Evolutionary conservation across 2,888 invertebrate species (phyloP), one percentile per base, ranked within the genome.

Genomic region (Amiota mariae): DNA sequence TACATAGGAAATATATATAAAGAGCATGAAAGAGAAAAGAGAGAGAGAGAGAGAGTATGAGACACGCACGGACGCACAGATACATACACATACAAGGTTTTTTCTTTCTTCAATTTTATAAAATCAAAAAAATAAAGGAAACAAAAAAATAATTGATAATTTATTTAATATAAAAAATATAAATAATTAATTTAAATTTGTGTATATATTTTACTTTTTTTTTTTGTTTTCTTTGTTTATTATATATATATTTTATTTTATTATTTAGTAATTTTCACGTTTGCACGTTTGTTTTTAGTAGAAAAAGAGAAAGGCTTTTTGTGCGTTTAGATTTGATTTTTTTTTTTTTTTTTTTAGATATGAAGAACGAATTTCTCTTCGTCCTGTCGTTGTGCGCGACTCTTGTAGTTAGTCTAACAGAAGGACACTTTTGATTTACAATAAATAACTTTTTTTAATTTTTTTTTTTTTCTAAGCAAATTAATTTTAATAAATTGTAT

Each of bases 1-100:
- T 68, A 71, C 61, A 72, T 57, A 18, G 51, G 51, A 63, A 75
- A 70, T 11, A 18, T 18, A 13, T 12, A n/a, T 24, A 46, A 13
- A 63, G 13, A 54, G n/a, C 54, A 54, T 54, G n/a, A 12, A 54
- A 12, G 54, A n/a, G 54, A 8, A 54, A 1, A n/a, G 54, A 54
- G 54, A 3, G 12, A 36, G 3, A 36, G 3, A 36, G 36, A 36
- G 36, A 36, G 36, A 36, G 36, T 6, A 6, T 6, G 36, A 36
- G 36, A 36, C 36, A 36, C 36, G 36, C 36, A 36, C 36, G 36
- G 36, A 36, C 36, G 36, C 36, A 36, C 36, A 36, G 36, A 36
- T 36, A 36, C 36, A 36, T 36, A 36, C 36, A 36, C 36, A 36
- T 36, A 36, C 36, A 36, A 36, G 36, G 36, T 2, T 36, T 36